Evolutionary conservation across 2,888 invertebrate species (phyloP).

Genomic region (Drosophila anceps): DNA sequence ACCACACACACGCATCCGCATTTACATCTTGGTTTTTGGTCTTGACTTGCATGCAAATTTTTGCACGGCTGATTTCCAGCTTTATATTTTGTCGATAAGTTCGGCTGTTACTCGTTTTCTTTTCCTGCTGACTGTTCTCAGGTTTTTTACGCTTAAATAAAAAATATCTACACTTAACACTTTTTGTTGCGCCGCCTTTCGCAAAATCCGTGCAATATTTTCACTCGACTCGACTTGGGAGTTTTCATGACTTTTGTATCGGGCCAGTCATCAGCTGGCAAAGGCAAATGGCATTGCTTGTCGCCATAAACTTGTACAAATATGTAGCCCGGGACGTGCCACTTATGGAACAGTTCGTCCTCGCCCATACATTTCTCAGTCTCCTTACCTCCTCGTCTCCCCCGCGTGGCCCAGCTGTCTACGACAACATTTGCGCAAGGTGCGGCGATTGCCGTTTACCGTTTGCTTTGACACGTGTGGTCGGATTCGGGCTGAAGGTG

Average conservation of each 20-base stretch:
- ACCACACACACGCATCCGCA: constrained; percentile 29
- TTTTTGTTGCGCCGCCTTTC: constrained; percentile 66
- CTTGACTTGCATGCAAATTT: constrained; percentile 81
- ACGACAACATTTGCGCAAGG: constrained; percentile 70
- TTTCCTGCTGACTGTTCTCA: constrained; percentile 63
- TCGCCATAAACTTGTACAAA: constrained; percentile 80
- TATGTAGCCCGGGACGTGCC: constrained; percentile 74
- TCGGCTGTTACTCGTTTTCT: constrained; percentile 37
- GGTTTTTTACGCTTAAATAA: constrained; percentile 73
- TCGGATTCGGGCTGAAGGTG: constrained; percentile 43
- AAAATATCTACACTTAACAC: constrained; percentile 79
- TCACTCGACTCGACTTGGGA: constrained; percentile 33
- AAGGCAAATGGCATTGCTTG: constrained; percentile 77
- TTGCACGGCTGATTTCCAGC: constrained; percentile 69
- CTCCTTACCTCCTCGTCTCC: neutral
- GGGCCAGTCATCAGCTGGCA: constrained; percentile 76
- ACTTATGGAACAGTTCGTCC: constrained; percentile 51
- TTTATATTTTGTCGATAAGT: constrained; percentile 63
- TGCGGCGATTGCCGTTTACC: constrained; percentile 67
- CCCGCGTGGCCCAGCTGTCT: constrained; percentile 27
- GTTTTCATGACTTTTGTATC: constrained; percentile 78
- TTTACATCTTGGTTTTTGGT: constrained; percentile 53
- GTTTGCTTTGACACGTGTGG: constrained; percentile 72
- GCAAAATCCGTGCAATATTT: constrained; percentile 63
- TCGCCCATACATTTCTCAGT: neutral